Evolutionary conservation across 1,140 invertebrate genomes (phyloP), one percentile per base, ranked within the genome.

Genomic region (Babylonia areolata): DNA sequence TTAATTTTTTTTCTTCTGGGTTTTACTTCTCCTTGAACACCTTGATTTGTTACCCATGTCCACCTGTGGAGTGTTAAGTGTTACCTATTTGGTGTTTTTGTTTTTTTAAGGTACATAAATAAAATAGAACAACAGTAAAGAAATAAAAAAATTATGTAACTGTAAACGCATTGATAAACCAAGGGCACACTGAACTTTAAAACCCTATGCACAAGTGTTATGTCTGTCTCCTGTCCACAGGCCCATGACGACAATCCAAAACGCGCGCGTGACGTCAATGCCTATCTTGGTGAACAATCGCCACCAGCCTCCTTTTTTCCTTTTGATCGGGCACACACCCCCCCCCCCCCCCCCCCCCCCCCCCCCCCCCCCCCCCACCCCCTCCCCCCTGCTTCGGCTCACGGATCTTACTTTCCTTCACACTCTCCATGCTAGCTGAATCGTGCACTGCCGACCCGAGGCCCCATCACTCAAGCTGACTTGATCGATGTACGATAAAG

Each of bases 401-500:
- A n/a, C n/a, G n/a, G n/a, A n/a, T n/a, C n/a, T n/a, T n/a, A n/a
- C n/a, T n/a, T n/a, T n/a, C n/a, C n/a, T n/a, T n/a, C n/a, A n/a
- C n/a, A n/a, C n/a, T n/a, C n/a, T n/a, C n/a, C n/a, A n/a, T n/a
- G n/a, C n/a, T n/a, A n/a, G n/a, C n/a, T n/a, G n/a, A n/a, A 33
- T 40, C 77, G 37, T 37, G 39, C 77, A 73, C 33, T 6, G 1
- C 11, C 71, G 12, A 73, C 35, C 20, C 15, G 2, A 23, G 35
- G 75, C 20, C 71, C 31, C 75, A 77, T 77, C 75, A 77, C 35
- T 77, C 75, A 77, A 37, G 20, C 75, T 77, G 35, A 42, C 75
- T 77, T 77, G 75, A 77, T 42, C 78, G 42, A 80, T 17, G 46
- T 9, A 33, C 78, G 78, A 80, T 80, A 80, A 80, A 51, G 46